Percentiles rank a stretch among this genome's conserved stretches.
Evolutionary conservation across 2,113 vertebrate species (phyloP).

Genomic region (Trinectes maculatus): DNA sequence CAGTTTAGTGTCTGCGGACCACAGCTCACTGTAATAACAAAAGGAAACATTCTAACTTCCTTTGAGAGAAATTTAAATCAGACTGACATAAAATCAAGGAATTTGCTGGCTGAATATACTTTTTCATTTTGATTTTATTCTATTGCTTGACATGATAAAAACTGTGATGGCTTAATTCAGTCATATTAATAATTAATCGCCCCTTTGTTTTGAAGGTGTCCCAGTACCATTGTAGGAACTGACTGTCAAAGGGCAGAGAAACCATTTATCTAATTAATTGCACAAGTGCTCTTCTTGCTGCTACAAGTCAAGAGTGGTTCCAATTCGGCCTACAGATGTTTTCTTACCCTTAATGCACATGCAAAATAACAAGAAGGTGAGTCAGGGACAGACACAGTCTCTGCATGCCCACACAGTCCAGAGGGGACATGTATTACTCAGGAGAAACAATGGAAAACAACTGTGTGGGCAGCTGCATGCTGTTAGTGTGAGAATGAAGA

Average conservation of each 20-base stretch:
- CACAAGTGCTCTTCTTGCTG: neutral
- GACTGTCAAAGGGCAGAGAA: neutral
- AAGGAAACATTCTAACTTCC: neutral
- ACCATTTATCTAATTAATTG: neutral
- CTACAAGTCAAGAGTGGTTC: neutral
- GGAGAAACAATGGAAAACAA: slow-evolving; percentile 5
- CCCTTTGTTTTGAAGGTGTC: neutral
- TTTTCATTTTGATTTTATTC: too few species aligned
- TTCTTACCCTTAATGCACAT: neutral
- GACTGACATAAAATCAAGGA: neutral
- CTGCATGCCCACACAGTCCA: slow-evolving; percentile 24
- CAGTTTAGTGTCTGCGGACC: too few species aligned
- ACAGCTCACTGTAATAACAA: neutral
- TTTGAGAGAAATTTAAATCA: neutral
- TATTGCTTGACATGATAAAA: too few species aligned
- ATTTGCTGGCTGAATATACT: too few species aligned
- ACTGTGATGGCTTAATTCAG: too few species aligned
- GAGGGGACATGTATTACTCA: slow-evolving; percentile 20
- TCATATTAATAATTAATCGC: neutral
- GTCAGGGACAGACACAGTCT: slow-evolving; percentile 19
- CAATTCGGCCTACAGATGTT: slow-evolving; percentile 1
- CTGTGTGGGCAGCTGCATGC: neutral
- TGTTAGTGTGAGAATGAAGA: neutral
- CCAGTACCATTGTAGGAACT: neutral
- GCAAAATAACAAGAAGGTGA: slow-evolving; percentile 19